Base-by-base conservation (phyloP, 2,888 invertebrate genomes). In the Amphimallon solstitiale region DNA sequence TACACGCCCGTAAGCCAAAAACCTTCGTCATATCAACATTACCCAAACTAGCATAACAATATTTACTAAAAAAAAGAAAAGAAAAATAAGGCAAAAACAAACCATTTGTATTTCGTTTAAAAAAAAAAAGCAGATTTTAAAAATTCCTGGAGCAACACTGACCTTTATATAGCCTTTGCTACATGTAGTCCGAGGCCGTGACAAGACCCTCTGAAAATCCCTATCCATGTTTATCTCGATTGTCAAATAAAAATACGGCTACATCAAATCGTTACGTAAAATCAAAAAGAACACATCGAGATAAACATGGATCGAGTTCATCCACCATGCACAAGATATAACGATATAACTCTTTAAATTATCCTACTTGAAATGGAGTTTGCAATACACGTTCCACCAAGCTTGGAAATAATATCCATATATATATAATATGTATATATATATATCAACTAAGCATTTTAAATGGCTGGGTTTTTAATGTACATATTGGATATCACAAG, bases 121-220 rank as follows among this genome's bases (percentile, higher is more conserved):
- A 64, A 64, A 51, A 68, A 65, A 68, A 54, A 29, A 52, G 60
- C 54, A 43, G 34, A 12, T 51, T 45, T 45, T 14, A 17, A 56
- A 40, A 3, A 29, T 29, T 43, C 56, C 15, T 56, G 43, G 35
- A 52, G 40, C 29, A 45, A 56, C 78, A 82, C 82, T 81, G 77
- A 82, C 82, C 82, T 82, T 79, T 68, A 71, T 78, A 80, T 80
- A 81, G 82, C 82, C 80, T 79, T 82, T 79, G 81, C 81, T 80
- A 81, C 80, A 75, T 78, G 82, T 75, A 73, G 82, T 78, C 80
- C 80, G 76, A 79, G 78, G 80, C 78, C 80, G 72, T 70, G 76
- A 70, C 17, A 64, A 72, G 76, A 76, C 76, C 75, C 74, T 71
- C 73, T 75, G 75, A 77, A 76, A 75, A 73, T 67, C 73, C 73